These are phyloP conservation scores for Sphenopsis melanotis DNA, from an alignment of 2,797 vertebrate genomes.

Conservation along the genomic window DNA sequence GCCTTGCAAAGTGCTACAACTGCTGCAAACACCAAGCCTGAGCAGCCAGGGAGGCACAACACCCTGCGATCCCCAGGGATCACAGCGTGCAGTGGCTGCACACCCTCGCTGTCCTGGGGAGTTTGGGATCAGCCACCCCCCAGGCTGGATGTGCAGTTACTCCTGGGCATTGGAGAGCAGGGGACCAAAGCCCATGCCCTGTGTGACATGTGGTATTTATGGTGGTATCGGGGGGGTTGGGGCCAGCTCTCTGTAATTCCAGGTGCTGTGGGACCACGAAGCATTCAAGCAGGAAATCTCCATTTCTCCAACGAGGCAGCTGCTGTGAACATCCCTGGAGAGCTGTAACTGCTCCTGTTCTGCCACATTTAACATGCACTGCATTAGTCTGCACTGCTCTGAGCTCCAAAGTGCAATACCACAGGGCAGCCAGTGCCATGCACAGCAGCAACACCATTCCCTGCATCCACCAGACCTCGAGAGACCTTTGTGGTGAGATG, in stretches of 20 bases:
- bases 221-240: neutral
- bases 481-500: neutral
- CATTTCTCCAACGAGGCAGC: neutral
- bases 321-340: neutral
- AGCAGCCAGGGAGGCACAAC: neutral
- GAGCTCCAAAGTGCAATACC: neutral
- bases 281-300: neutral
- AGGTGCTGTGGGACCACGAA: neutral
- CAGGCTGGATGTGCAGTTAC: neutral
- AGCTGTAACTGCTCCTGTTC: neutral
- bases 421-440: rapidly evolving
- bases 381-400: neutral
- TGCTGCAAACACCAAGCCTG: rapidly evolving
- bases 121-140: neutral
- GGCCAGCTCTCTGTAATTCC: neutral
- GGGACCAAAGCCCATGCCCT: neutral
- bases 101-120: rapidly evolving
- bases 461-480: neutral
- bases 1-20: neutral
- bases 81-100: rapidly evolving
- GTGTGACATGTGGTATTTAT: neutral
- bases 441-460: neutral
- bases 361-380: neutral
- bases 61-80: neutral
- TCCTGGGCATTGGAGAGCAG: neutral